Conservation (phyloP, 1,140 invertebrate species). For the Radopholus similis region DNA sequence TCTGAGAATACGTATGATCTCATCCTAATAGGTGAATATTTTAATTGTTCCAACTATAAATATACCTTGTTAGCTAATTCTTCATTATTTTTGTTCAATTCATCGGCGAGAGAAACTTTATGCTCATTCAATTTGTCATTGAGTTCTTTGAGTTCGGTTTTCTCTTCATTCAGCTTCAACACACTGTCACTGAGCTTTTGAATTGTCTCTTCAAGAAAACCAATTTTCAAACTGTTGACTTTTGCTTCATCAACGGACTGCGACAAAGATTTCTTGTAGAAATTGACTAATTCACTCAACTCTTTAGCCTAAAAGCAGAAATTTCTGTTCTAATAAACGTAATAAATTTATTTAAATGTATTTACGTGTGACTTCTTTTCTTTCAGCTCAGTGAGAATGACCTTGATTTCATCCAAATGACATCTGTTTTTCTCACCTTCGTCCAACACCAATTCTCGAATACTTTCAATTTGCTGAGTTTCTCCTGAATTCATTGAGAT, state of each 20-base stretch:
- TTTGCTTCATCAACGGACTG: background rate
- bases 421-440: background rate
- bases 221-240: background rate
- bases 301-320: background rate
- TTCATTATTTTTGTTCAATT: background rate
- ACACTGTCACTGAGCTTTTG: background rate
- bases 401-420: background rate
- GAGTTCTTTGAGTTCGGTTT: background rate
- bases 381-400: background rate
- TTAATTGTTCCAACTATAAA: too few species aligned
- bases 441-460: background rate
- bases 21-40: too few species aligned
- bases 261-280: background rate
- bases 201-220: background rate
- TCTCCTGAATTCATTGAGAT: background rate
- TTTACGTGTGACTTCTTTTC: background rate
- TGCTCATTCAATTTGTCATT: background rate
- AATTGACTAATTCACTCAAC: background rate
- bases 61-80: background rate
- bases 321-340: too few species aligned
- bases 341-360: background rate
- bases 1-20: slow-evolving; percentile 14
- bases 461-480: too few species aligned
- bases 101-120: background rate
- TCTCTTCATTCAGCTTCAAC: too few species aligned